Evolutionary conservation across 2,888 invertebrate genomes (phyloP).

Genomic region (Barypeithes pellucidus): DNA sequence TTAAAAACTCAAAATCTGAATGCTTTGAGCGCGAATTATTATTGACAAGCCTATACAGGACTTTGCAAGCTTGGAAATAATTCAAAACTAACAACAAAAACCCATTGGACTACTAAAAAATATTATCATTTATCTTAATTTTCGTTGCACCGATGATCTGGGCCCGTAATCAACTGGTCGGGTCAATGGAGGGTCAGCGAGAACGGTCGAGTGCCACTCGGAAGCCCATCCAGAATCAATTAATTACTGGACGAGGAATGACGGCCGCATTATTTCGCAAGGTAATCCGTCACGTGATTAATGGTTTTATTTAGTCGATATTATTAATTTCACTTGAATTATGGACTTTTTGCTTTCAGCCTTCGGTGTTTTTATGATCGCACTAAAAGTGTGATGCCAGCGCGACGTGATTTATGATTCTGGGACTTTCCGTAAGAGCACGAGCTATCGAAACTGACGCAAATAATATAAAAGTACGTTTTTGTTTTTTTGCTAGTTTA

Average conservation of each 20-base stretch:
- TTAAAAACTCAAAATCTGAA: too few species aligned
- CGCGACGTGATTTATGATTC: conserved; percentile 22
- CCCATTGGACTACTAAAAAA: neutral
- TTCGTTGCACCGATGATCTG: conserved; percentile 83
- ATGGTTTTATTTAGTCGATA: conserved; percentile 47
- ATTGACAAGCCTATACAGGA: too few species aligned
- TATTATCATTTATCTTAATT: conserved; percentile 51
- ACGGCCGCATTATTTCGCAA: conserved; percentile 74
- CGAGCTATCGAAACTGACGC: conserved; percentile 15
- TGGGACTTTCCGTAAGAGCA: conserved; percentile 12
- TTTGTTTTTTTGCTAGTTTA: neutral
- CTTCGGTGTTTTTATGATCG: conserved; percentile 39
- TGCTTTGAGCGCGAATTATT: too few species aligned
- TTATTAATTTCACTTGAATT: conserved; percentile 51
- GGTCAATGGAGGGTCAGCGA: conserved; percentile 78
- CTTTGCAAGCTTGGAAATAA: too few species aligned
- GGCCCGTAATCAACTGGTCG: conserved; percentile 81
- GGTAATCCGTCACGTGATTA: conserved; percentile 59
- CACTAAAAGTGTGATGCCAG: conserved; percentile 39
- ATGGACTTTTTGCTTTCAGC: conserved; percentile 47
- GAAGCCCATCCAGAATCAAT: conserved; percentile 84
- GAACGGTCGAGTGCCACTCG: conserved; percentile 81
- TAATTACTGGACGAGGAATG: conserved; percentile 82
- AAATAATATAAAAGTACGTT: conserved; percentile 17
- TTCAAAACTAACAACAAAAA: too few species aligned